These are phyloP conservation scores for Ciconia boyciana DNA, from an alignment of 2,113 vertebrate genomes.

Conservation along the genomic window DNA sequence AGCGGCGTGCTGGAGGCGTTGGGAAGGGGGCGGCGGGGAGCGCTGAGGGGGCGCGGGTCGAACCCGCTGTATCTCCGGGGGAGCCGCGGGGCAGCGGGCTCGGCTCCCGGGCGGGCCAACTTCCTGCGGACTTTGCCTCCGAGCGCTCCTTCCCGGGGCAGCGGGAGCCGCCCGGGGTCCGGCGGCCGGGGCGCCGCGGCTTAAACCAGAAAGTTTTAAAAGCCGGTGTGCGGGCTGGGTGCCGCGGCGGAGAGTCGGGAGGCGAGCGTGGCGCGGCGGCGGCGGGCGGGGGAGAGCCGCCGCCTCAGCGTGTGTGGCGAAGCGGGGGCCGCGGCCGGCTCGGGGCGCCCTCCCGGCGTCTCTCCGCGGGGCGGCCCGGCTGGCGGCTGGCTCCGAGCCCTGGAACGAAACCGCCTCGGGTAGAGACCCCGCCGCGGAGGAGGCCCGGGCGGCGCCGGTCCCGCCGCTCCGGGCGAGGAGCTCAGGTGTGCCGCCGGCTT, in stretches of 20 bases:
- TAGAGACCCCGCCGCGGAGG: neutral
- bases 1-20: neutral
- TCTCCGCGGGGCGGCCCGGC: neutral
- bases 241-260: neutral
- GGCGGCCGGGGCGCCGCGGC: neutral
- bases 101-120: neutral
- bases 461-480: neutral
- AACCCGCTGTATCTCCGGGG: neutral
- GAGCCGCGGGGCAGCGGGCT: neutral
- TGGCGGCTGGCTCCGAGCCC: neutral
- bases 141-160: neutral
- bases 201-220: neutral
- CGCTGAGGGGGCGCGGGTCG: neutral
- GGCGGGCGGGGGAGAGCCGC: neutral
- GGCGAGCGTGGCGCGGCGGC: neutral
- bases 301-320: neutral
- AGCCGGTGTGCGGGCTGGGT: neutral
- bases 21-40: neutral
- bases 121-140: neutral
- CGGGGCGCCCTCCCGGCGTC: neutral
- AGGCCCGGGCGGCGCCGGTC: neutral
- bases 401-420: neutral
- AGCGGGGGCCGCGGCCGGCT: neutral
- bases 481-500: neutral
- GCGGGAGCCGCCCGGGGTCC: neutral